Evolutionary conservation across 1,140 invertebrate species (phyloP), one percentile per base, ranked within the genome.

Genomic region (Mycetomoellerius zeteki): DNA sequence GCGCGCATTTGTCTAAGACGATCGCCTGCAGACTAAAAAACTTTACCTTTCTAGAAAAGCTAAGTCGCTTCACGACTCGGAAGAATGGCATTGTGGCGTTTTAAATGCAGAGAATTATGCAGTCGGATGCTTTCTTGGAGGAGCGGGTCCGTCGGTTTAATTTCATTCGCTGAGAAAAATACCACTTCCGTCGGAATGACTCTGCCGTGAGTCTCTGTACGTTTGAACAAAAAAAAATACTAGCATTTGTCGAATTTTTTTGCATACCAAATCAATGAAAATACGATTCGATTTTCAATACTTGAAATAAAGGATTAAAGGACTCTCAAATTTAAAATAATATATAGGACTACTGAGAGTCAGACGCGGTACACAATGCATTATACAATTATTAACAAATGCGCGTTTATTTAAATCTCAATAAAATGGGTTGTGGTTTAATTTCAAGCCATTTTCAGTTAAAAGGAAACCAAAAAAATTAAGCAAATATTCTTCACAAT

Each of bases 91-190:
- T 75, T 60, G 33, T n/a, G 80, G 80, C 80, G 19, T 84, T 84
- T 84, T 84, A 84, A 84, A 75, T 14, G 80, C 27, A 73, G 69
- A 16, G 43, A 84, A 73, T 84, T 75, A 73, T 60, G 56, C 69
- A 84, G 80, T 84, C 56, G 69, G 54, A 84, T 84, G 69, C 69
- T 84, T 84, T 84, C 43, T 56, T 60, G 56, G 43, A 47, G 43
- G 14, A 73, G 80, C 27, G 50, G 5, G 72, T 84, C 56, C 27
- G 54, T 58, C 80, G 80, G 67, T 84, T 84, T 84, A 84, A 84
- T 84, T 75, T 84, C 80, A 84, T 84, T 82, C 67, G 33, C 24
- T 60, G 69, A 72, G 24, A 84, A 75, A 75, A 84, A 84, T 84
- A 84, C 54, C 56, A 50, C 27, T 82, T 82, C 54, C 37, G 24